A percentile compares a stretch with the other conserved stretches of the same genome.
These are phyloP conservation scores for Zhengitettix transpicula DNA, from an alignment of 2,888 invertebrate species.

Conservation along the genomic window DNA sequence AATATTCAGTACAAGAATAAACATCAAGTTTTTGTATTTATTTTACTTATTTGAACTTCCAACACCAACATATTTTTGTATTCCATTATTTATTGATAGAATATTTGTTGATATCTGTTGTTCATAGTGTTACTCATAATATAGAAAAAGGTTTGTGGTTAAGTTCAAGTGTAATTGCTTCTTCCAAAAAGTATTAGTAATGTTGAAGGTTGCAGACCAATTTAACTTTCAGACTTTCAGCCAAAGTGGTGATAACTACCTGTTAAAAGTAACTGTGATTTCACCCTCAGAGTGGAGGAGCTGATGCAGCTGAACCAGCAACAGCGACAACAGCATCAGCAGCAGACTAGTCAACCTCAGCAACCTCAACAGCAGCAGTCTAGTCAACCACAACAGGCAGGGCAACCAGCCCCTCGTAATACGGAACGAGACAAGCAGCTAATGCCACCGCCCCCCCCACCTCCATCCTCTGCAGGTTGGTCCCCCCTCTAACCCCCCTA, in stretches of 20 bases:
- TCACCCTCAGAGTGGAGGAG: not conserved
- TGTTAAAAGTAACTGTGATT: not conserved
- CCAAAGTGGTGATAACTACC: not conserved
- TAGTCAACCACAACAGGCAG: constrained; percentile 6
- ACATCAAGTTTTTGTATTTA: no score
- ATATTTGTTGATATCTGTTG: no score
- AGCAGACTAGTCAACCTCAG: not conserved
- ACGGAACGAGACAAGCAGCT: constrained; percentile 15
- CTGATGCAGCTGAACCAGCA: constrained; percentile 1
- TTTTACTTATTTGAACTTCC: no score
- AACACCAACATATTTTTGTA: no score
- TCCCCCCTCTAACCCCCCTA: constrained; percentile 6
- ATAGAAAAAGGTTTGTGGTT: no score
- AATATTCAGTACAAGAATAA: no score
- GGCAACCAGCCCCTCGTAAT: constrained; percentile 3
- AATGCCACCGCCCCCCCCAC: constrained; percentile 17
- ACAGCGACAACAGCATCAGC: not conserved
- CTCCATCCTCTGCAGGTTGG: constrained; percentile 15
- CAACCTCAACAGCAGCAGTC: constrained; percentile 10
- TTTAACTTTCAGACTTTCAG: not conserved
- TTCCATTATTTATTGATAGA: no score
- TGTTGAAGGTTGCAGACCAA: no score
- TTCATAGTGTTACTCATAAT: no score
- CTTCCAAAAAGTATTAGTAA: no score
- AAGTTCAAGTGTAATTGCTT: no score